Conservation (phyloP, 2,113 vertebrate species). For the Spheniscus mendiculus region DNA sequence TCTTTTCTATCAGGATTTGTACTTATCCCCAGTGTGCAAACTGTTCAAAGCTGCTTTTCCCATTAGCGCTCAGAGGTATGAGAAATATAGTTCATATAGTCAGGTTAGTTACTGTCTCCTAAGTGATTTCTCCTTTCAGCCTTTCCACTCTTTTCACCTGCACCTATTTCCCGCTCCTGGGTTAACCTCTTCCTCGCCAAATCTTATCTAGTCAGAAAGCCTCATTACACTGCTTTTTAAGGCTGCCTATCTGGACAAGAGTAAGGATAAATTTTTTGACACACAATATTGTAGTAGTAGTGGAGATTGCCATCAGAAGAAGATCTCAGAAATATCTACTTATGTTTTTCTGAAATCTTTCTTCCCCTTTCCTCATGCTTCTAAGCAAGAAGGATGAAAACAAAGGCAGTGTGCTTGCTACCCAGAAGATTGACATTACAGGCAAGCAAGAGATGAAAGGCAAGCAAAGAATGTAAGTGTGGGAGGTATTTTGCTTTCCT, state of each 20-base stretch:
- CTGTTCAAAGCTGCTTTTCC: background rate
- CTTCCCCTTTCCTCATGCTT: background rate
- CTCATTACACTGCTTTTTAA: rapidly evolving
- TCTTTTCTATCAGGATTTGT: background rate
- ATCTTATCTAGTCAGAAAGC: background rate
- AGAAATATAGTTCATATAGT: background rate
- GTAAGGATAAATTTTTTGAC: background rate
- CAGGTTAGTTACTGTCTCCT: background rate
- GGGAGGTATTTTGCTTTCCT: background rate
- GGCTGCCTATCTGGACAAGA: background rate
- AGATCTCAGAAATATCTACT: background rate
- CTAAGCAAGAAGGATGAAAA: background rate
- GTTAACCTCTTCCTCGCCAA: background rate
- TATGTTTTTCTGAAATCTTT: background rate
- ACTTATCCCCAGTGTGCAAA: background rate
- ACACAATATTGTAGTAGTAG: background rate
- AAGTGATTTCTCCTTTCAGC: background rate
- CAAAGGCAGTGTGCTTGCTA: background rate
- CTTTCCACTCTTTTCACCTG: background rate
- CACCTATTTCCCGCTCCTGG: background rate
- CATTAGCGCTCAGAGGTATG: background rate
- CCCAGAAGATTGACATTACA: background rate
- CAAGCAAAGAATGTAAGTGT: background rate
- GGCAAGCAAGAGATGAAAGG: background rate
- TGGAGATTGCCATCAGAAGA: background rate